A percentile compares a stretch with the other conserved stretches of the same genome.
phyloP scores from a whole-genome alignment of 2,888 invertebrate genomes.

The Chymomyza amoena region DNA sequence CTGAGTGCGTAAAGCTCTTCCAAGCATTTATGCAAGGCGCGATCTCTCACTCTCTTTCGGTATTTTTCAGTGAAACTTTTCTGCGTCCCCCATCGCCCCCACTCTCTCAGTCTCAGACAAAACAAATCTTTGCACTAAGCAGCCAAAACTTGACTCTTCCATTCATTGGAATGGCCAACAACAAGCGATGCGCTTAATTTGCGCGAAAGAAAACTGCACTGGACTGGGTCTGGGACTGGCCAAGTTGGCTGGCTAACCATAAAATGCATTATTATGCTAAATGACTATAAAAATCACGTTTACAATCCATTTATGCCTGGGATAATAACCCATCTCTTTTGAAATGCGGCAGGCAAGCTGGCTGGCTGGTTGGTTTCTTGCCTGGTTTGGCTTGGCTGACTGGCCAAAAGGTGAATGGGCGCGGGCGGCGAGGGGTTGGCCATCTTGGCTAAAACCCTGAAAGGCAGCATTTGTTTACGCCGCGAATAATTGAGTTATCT shows the following conservation, averaged over 20 bases:
- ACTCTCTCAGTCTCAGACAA: slow-evolving; percentile 27
- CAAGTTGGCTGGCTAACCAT: slow-evolving; percentile 55
- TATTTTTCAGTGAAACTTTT: not conserved
- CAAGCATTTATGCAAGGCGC: not conserved
- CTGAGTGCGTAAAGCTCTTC: slow-evolving; percentile 21
- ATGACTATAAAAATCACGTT: slow-evolving; percentile 78
- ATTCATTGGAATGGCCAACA: not conserved
- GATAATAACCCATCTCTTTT: slow-evolving; percentile 75
- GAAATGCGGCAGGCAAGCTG: slow-evolving; percentile 46
- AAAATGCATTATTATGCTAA: slow-evolving; percentile 78
- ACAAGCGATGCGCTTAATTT: slow-evolving; percentile 43
- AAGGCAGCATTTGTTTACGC: slow-evolving; percentile 76
- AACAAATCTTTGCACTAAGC: slow-evolving; percentile 60
- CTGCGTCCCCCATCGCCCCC: not conserved
- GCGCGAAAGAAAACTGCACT: slow-evolving; percentile 17
- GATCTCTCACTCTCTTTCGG: not conserved
- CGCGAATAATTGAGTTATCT: slow-evolving; percentile 78
- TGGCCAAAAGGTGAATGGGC: not conserved
- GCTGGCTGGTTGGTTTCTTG: slow-evolving; percentile 26
- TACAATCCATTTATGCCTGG: slow-evolving; percentile 78
- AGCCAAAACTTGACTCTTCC: slow-evolving; percentile 18
- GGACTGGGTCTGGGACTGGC: slow-evolving; percentile 3
- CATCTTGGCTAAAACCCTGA: slow-evolving; percentile 54
- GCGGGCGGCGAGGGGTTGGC: slow-evolving; percentile 3
- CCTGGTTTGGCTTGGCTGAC: not conserved